Evolutionary conservation across 1,140 invertebrate species (phyloP).

Genomic region (Amphibalanus amphitrite): DNA sequence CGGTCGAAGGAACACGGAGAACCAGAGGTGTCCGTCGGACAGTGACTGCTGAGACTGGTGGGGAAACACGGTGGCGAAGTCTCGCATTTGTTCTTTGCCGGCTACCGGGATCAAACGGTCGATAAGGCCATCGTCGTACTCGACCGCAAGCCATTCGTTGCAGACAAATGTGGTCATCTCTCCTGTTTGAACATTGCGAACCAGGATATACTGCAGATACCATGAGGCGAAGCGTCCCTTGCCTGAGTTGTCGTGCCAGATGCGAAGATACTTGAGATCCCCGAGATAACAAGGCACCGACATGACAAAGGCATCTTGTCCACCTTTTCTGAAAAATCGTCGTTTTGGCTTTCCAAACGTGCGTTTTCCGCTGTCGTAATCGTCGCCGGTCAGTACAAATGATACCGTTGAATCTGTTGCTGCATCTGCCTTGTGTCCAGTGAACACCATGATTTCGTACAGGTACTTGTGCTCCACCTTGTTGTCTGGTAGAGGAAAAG

Average conservation of each 20-base stretch:
- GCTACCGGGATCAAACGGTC: conserved; percentile 34
- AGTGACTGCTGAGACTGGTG: conserved; percentile 29
- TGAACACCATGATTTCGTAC: conserved; percentile 35
- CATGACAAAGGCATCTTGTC: conserved; percentile 34
- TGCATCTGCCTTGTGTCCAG: conserved; percentile 31
- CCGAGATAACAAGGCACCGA: conserved; percentile 25
- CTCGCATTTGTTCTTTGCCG: conserved; percentile 27
- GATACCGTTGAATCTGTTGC: conserved; percentile 34
- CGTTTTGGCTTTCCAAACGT: conserved; percentile 27
- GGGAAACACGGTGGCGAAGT: conserved; percentile 32
- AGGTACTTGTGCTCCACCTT: conserved; percentile 33
- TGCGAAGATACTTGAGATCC: conserved; percentile 31
- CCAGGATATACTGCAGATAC: conserved; percentile 32
- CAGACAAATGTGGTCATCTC: conserved; percentile 33
- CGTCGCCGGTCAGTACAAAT: conserved; percentile 33
- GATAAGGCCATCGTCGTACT: conserved; percentile 37
- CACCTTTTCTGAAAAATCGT: conserved; percentile 29
- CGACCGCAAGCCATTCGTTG: conserved; percentile 37
- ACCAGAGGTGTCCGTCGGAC: no score
- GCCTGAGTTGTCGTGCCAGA: conserved; percentile 40
- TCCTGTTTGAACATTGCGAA: conserved; percentile 35
- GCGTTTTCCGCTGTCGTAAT: conserved; percentile 32
- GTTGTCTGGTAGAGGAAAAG: conserved; percentile 33
- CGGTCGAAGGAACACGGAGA: no score
- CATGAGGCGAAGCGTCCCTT: conserved; percentile 32